These are phyloP conservation scores for Tachyglossus aculeatus DNA, from an alignment of 2,797 vertebrate species.

Conservation along the genomic window DNA sequence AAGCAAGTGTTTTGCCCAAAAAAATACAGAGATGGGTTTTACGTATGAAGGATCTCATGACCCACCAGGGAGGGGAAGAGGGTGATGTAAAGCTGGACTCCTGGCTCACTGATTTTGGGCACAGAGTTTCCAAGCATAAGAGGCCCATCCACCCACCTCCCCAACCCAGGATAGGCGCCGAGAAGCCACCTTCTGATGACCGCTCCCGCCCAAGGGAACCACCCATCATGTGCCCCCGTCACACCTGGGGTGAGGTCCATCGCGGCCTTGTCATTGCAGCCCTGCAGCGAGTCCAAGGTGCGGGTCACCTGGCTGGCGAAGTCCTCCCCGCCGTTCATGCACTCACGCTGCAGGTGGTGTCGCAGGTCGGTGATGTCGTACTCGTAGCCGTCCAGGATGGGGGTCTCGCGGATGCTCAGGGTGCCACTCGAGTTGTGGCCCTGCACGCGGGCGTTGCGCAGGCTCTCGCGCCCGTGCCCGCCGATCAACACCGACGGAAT, in stretches of 20 bases:
- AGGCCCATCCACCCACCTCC: no score
- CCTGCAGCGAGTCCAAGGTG: conserved; percentile 94
- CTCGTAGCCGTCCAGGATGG: conserved; percentile 96
- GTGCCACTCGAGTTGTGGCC: conserved; percentile 95
- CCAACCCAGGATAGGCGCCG: no score
- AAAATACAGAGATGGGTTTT: no score
- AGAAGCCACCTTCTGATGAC: no score
- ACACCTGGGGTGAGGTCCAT: conserved; percentile 96
- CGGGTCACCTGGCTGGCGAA: conserved; percentile 95
- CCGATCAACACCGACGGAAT: conserved; percentile 97
- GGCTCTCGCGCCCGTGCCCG: conserved; percentile 93
- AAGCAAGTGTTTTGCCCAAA: no score
- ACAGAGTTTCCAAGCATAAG: no score
- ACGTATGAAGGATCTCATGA: no score
- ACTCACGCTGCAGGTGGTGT: conserved; percentile 96
- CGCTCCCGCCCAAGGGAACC: not conserved
- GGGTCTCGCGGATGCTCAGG: conserved; percentile 95
- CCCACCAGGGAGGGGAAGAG: no score
- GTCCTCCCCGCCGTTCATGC: conserved; percentile 98
- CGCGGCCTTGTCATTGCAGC: conserved; percentile 93
- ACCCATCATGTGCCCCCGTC: not conserved
- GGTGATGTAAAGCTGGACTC: no score
- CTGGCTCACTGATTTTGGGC: no score
- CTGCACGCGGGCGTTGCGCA: conserved; percentile 93
- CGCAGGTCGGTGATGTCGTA: conserved; percentile 97